Evolutionary conservation across 2,888 invertebrate species (phyloP).

Genomic region (Drosophila greeni): DNA sequence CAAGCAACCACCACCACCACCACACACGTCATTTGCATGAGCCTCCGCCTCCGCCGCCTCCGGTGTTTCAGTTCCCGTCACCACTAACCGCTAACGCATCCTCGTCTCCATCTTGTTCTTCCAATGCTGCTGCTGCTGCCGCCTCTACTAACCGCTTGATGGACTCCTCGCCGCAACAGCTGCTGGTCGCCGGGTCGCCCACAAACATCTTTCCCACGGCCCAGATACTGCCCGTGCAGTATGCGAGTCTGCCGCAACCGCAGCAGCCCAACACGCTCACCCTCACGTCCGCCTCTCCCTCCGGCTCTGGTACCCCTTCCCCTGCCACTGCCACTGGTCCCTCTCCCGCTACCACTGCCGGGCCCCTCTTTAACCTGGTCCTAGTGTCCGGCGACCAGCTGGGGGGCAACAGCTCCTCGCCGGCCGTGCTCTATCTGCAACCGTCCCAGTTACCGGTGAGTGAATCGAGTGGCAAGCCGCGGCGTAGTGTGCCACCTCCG

Average conservation of each 20-base stretch:
- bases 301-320: not conserved
- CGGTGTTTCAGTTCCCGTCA: conserved; percentile 18
- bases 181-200: conserved; percentile 67
- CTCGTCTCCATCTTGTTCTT: conserved; percentile 66
- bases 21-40: conserved; percentile 65
- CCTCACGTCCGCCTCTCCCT: conserved; percentile 37
- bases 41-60: conserved; percentile 30
- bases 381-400: conserved; percentile 68
- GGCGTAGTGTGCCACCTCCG: conserved; percentile 17
- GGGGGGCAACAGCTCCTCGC: conserved; percentile 42
- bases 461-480: conserved; percentile 61
- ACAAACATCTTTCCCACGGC: conserved; percentile 78
- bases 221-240: conserved; percentile 79
- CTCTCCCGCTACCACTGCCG: conserved; percentile 1
- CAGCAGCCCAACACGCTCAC: conserved; percentile 75
- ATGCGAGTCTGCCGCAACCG: conserved; percentile 77
- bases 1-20: conserved; percentile 29
- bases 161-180: conserved; percentile 54
- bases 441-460: conserved; percentile 75
- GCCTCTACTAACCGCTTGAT: conserved; percentile 58
- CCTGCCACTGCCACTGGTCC: conserved; percentile 9
- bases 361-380: conserved; percentile 67
- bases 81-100: conserved; percentile 73
- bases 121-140: conserved; percentile 20
- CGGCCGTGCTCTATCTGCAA: conserved; percentile 60